Base-by-base conservation (phyloP, 2,113 vertebrate genomes). In the Columbina picui region DNA sequence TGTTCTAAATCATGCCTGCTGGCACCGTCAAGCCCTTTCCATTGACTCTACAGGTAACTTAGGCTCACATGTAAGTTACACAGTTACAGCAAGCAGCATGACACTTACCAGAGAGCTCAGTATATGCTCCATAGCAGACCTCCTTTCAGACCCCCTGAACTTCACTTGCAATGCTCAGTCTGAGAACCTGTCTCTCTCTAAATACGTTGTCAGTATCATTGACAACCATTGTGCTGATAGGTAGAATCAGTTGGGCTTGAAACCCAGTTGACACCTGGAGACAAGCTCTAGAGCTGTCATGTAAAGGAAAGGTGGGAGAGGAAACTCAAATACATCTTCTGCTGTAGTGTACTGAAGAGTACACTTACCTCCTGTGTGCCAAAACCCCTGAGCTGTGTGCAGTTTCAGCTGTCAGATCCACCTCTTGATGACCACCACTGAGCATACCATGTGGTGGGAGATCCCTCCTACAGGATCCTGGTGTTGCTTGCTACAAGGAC, bases 221-320 rank as follows among this genome's bases (percentile, higher is more conserved):
- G 76, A 50, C 83, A 80, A 25, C 49, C 0, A 0, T 75, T 36
- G 32, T 1, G 1, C 22, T 84, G 23, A 0, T 0, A n/a, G 49
- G 39, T 56, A 18, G 45, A 60, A 53, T 84, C 50, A 53, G 7
- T 39, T 85, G 52, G n/a, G 26, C 74, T 82, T 52, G 70, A 63
- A 91, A 88, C 22, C 17, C 59, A 4, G 38, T 9, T 75, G 55
- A 16, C 0, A 18, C 18, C 23, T 52, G 36, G 17, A 63, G 41
- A 20, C 3, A 14, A 77, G 39, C 63, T 80, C 23, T 53, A 27
- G 55, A 78, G 50, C n/a, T 82, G 41, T 78, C 69, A 34, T 7
- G 15, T 61, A 56, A 70, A 52, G 27, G 53, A 39, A 49, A 49
- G 22, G 20, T 59, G 19, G 15, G 34, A 74, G 64, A 50, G 23